A percentile compares a stretch with the other conserved stretches of the same genome.
Evolutionary conservation across 2,113 vertebrate genomes (phyloP).

Genomic region (Hemichromis elongatus): DNA sequence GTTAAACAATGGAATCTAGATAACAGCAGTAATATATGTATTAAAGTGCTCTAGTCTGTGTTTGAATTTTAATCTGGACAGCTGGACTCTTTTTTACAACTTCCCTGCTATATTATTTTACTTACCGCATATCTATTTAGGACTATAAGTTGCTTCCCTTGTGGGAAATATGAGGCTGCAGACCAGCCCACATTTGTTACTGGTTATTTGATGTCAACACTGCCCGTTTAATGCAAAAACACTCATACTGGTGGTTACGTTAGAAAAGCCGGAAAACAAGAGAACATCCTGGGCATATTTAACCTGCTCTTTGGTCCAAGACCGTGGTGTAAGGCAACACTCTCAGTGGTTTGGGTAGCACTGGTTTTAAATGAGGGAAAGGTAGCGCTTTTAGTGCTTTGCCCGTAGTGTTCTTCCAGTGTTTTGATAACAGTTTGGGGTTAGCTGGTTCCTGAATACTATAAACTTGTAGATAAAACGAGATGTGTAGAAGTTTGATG

Average conservation of each 20-base stretch:
- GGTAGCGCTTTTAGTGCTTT: neutral
- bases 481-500: neutral
- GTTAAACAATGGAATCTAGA: neutral
- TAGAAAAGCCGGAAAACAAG: neutral
- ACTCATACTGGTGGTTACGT: neutral
- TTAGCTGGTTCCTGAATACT: neutral
- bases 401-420: neutral
- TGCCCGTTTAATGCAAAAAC: neutral
- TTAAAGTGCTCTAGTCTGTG: neutral
- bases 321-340: neutral
- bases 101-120: neutral
- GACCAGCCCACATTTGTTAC: neutral
- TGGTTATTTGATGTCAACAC: neutral
- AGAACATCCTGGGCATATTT: neutral
- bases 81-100: neutral
- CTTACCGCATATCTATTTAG: neutral
- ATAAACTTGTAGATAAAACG: neutral
- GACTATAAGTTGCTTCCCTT: neutral
- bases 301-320: neutral
- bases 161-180: neutral
- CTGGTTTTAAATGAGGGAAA: neutral
- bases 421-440: neutral
- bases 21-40: neutral
- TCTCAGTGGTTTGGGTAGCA: neutral
- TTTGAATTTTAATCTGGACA: neutral